A percentile compares a stretch with the other conserved stretches of the same genome.
Conservation (phyloP, 2,888 invertebrate species). For the Acrobasis suavella region DNA sequence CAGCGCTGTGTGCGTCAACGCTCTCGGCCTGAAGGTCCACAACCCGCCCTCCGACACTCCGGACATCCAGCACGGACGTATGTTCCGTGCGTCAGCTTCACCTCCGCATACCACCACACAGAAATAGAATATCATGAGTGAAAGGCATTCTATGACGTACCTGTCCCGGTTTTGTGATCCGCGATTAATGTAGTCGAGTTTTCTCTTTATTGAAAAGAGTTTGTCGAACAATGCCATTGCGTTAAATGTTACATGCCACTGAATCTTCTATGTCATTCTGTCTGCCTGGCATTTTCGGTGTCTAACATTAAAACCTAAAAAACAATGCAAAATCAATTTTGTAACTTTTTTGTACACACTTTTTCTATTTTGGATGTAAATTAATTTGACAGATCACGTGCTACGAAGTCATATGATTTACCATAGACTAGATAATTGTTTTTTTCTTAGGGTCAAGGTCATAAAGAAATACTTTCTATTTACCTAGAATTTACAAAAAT, state of each 20-base stretch:
- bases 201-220: slow-evolving; percentile 85
- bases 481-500: neutral
- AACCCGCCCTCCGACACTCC: slow-evolving; percentile 40
- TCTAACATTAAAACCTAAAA: slow-evolving; percentile 2
- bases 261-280: slow-evolving; percentile 43
- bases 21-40: slow-evolving; percentile 45
- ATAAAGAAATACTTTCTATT: slow-evolving; percentile 12
- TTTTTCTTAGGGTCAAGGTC: slow-evolving; percentile 50
- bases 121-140: slow-evolving; percentile 65
- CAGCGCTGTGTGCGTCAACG: slow-evolving; percentile 63
- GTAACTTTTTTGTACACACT: slow-evolving; percentile 6
- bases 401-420: slow-evolving; percentile 75
- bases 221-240: slow-evolving; percentile 90
- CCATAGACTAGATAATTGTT: slow-evolving; percentile 58
- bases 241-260: slow-evolving; percentile 61
- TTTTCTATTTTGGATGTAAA: slow-evolving; percentile 25
- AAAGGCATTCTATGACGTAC: slow-evolving; percentile 72
- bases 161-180: slow-evolving; percentile 72
- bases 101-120: slow-evolving; percentile 48
- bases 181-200: slow-evolving; percentile 67
- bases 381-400: slow-evolving; percentile 75
- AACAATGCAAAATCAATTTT: slow-evolving; percentile 18
- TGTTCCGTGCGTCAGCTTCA: slow-evolving; percentile 58
- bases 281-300: slow-evolving; percentile 46
- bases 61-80: slow-evolving; percentile 40